Conservation (phyloP, 2,113 vertebrate species). For the Seriola aureovittata region DNA sequence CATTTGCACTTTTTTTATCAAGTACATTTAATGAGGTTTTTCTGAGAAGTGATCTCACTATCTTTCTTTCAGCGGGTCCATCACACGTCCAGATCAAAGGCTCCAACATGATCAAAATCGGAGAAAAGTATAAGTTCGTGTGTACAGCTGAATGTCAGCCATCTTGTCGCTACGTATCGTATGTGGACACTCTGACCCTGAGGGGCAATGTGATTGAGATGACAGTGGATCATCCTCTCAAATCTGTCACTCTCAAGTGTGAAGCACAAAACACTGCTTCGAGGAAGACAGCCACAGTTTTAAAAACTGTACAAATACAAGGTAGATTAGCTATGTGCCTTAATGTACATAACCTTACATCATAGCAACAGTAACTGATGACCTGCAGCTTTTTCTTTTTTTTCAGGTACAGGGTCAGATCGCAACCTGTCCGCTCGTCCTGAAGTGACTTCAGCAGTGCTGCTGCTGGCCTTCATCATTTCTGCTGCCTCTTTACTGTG, state of each 20-base stretch:
- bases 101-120: background rate
- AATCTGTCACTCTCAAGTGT: slow-evolving; percentile 52
- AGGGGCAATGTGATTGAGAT: slow-evolving; percentile 50
- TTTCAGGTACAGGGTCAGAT: background rate
- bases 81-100: slow-evolving; percentile 46
- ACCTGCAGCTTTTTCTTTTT: background rate
- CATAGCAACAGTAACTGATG: background rate
- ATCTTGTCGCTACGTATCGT: slow-evolving; percentile 45
- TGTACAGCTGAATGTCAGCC: slow-evolving; percentile 51
- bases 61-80: slow-evolving; percentile 54
- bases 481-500: slow-evolving; percentile 7
- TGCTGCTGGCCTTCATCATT: slow-evolving; percentile 29
- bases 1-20: too few relatives aligned
- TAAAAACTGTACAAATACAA: slow-evolving; percentile 30
- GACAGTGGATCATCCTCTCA: slow-evolving; percentile 9
- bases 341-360: background rate
- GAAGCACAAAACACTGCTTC: slow-evolving; percentile 58
- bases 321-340: slow-evolving; percentile 16
- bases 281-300: background rate
- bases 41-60: background rate
- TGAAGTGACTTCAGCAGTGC: slow-evolving; percentile 10
- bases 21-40: too few relatives aligned
- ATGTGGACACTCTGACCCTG: slow-evolving; percentile 26
- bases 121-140: background rate
- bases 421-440: background rate